phyloP scores from a whole-genome alignment of 2,113 vertebrate species.

The Oreochromis tanganicae region DNA sequence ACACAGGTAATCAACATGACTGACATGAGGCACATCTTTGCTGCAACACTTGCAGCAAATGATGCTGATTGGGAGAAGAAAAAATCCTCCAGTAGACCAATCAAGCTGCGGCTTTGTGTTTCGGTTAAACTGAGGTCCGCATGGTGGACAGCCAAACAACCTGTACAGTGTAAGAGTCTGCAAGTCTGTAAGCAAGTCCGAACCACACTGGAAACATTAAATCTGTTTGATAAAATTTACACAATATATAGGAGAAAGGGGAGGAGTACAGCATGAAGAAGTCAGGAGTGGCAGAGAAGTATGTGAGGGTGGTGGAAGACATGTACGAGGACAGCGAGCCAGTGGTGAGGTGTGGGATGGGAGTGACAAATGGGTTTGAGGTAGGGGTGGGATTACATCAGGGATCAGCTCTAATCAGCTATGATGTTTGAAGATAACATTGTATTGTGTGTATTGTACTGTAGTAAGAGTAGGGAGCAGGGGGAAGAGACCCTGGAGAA shows the following conservation, averaged over 20 bases:
- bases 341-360: neutral
- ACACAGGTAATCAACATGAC: neutral
- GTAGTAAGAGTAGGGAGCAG: neutral
- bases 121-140: rapidly evolving
- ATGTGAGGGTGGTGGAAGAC: neutral
- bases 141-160: neutral
- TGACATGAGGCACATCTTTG: neutral
- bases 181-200: neutral
- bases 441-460: neutral
- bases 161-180: neutral
- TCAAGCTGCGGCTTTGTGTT: neutral
- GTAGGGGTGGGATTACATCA: neutral
- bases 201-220: neutral
- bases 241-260: neutral
- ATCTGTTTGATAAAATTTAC: neutral
- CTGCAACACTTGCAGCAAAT: neutral
- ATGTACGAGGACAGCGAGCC: neutral
- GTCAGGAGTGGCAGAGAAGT: neutral
- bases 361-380: neutral
- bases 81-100: neutral
- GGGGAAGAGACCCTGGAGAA: neutral
- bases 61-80: neutral
- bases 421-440: neutral
- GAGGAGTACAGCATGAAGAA: neutral
- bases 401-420: neutral